Evolutionary conservation across 2,888 invertebrate species (phyloP).

Genomic region (Drosophila pseudotalamancana): DNA sequence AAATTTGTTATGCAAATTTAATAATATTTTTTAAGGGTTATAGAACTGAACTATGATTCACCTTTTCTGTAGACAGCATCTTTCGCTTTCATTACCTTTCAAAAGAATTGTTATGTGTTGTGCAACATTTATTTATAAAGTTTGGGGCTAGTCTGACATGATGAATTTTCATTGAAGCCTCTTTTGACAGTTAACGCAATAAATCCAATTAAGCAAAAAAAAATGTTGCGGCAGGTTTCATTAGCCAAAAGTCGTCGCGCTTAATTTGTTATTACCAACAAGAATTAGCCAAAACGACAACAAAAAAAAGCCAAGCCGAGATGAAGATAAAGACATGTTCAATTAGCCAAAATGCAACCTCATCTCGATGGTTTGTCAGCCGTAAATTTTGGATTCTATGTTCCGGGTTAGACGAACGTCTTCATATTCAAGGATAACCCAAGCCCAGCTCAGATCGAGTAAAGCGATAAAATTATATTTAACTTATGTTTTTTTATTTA

Average conservation of each 20-base stretch:
- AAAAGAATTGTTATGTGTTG: slow-evolving; percentile 15
- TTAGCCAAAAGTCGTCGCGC: slow-evolving; percentile 51
- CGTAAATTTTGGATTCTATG: slow-evolving; percentile 9
- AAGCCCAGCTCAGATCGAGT: not conserved
- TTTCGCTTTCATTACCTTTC: slow-evolving; percentile 49
- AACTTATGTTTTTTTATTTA: not conserved
- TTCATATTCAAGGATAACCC: slow-evolving; percentile 41
- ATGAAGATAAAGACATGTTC: slow-evolving; percentile 49
- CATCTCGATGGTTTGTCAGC: slow-evolving; percentile 44
- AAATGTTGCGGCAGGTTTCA: slow-evolving; percentile 60
- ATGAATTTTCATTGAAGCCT: slow-evolving; percentile 65
- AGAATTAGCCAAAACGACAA: slow-evolving; percentile 32
- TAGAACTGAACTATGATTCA: slow-evolving; percentile 43
- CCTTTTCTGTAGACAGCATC: slow-evolving; percentile 4
- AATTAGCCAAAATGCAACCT: slow-evolving; percentile 73
- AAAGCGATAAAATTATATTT: not conserved
- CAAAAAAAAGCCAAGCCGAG: not conserved
- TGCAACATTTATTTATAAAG: slow-evolving; percentile 37
- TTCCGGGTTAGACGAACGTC: slow-evolving; percentile 52
- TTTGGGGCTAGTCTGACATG: slow-evolving; percentile 47
- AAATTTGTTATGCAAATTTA: slow-evolving; percentile 23
- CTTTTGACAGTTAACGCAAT: slow-evolving; percentile 73
- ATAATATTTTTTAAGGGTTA: slow-evolving; percentile 24
- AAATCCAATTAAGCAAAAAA: slow-evolving; percentile 65
- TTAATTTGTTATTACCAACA: slow-evolving; percentile 68